Evolutionary conservation across 1,140 invertebrate genomes (phyloP), one percentile per base, ranked within the genome.

Genomic region (Drosophila auraria): DNA sequence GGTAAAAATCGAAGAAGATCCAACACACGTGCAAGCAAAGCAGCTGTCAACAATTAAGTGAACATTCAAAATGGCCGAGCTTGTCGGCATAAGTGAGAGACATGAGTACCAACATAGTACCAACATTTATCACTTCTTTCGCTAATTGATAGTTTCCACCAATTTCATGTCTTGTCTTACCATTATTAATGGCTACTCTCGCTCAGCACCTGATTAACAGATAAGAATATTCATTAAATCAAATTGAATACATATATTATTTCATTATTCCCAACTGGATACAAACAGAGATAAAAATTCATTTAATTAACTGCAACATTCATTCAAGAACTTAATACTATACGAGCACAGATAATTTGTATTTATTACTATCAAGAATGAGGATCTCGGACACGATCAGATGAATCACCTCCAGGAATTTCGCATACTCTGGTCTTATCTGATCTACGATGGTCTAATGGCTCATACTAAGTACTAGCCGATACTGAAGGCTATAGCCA

Each of bases 381-480:
- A 44, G 30, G 20, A 36, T 36, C 20, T 36, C 20, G 5, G 6
- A 25, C 12, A 14, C 27, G 38, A 51, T 44, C 30, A 17, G 30
- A 60, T 73, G 69, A 72, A 73, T 73, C 70, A 73, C 3, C 1
- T 0, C 9, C n/a, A 23, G 42, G 63, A 17, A 44, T 62, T 61
- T 60, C 56, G 17, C 4, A 38, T 30, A 49, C 33, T 66, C 14
- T 2, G 5, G 8, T 30, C 33, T 25, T 66, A 66, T 50, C 65
- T 40, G 25, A 12, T 11, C 25, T 23, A 20, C 30, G 38, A 60
- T 65, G 57, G 57, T 17, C 57, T n/a, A 65, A 74, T 61, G 47
- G 23, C 33, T 71, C 7, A 70, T 36, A 70, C 36, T 40, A 40
- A 70, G 25, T 50, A 14, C n/a, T 51, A 40, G n/a, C 12, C 23